Evolutionary conservation across 92 coral and sea anemone genomes (phyloP).

Genomic region (Epizoanthus scotinus): DNA sequence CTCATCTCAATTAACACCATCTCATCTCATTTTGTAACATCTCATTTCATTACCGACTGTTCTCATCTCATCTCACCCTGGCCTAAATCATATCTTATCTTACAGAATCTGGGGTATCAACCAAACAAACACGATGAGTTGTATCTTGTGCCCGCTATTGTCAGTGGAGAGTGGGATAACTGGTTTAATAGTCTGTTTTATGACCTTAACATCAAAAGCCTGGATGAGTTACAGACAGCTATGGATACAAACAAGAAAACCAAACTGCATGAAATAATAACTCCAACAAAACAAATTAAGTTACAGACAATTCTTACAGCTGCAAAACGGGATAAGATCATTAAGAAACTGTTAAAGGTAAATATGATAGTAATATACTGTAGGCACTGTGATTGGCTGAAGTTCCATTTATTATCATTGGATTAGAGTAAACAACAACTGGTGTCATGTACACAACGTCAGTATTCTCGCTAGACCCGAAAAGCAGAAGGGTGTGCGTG

Average conservation of each 20-base stretch:
- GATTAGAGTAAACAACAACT: too few relatives aligned
- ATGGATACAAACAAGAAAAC: background rate
- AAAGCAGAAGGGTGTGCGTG: too few relatives aligned
- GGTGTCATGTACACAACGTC: too few relatives aligned
- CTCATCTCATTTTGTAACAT: too few relatives aligned
- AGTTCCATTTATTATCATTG: too few relatives aligned
- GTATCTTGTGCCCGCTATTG: background rate
- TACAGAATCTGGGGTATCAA: background rate
- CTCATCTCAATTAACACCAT: too few relatives aligned
- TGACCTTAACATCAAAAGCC: constrained; percentile 5
- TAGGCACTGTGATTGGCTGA: too few relatives aligned
- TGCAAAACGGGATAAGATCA: background rate
- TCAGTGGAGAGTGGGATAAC: background rate
- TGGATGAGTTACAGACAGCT: background rate
- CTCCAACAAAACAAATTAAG: background rate
- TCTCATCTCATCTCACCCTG: background rate
- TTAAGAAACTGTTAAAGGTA: background rate
- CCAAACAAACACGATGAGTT: constrained; percentile 8
- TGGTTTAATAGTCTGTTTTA: constrained; percentile 10
- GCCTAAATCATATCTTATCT: background rate
- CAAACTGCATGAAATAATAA: too few relatives aligned
- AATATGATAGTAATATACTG: too few relatives aligned
- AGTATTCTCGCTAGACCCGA: too few relatives aligned
- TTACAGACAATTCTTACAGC: background rate
- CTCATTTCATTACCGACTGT: too few relatives aligned